A percentile compares a stretch with the other conserved stretches of the same genome.
These are phyloP conservation scores for Cynocephalus volans DNA, from an alignment of 2,113 vertebrate genomes.

Conservation along the genomic window DNA sequence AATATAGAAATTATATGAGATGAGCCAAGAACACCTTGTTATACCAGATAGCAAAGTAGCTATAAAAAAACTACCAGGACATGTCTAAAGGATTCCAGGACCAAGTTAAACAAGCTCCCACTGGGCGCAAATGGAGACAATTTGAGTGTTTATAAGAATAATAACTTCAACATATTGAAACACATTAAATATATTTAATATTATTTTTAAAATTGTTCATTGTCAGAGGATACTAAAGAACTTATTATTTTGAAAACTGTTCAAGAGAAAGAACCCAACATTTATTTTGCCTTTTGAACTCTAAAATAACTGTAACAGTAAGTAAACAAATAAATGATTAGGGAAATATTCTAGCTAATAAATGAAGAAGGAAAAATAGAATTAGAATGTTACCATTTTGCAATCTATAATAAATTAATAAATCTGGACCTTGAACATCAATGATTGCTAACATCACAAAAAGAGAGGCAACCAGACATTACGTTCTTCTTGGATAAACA, in stretches of 20 bases:
- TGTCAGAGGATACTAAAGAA: background rate
- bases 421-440: background rate
- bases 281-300: slow-evolving; percentile 1
- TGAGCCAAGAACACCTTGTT: background rate
- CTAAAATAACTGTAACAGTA: background rate
- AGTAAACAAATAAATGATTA: slow-evolving; percentile 44
- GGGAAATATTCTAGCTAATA: background rate
- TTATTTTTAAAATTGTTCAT: slow-evolving; percentile 38
- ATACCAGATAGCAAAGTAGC: background rate
- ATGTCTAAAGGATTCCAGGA: background rate
- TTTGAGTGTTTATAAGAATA: background rate
- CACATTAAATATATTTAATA: slow-evolving; percentile 7
- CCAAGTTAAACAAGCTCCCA: background rate
- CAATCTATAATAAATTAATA: background rate
- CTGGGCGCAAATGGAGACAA: background rate
- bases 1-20: background rate
- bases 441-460: background rate
- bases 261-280: slow-evolving; percentile 34
- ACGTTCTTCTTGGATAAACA: background rate
- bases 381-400: slow-evolving; percentile 8
- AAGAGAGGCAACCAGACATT: background rate
- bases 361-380: slow-evolving; percentile 39
- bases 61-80: background rate
- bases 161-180: background rate
- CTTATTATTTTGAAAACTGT: slow-evolving; percentile 12